Base-by-base conservation (phyloP, 2,888 invertebrate genomes). In the Oligia strigilis region DNA sequence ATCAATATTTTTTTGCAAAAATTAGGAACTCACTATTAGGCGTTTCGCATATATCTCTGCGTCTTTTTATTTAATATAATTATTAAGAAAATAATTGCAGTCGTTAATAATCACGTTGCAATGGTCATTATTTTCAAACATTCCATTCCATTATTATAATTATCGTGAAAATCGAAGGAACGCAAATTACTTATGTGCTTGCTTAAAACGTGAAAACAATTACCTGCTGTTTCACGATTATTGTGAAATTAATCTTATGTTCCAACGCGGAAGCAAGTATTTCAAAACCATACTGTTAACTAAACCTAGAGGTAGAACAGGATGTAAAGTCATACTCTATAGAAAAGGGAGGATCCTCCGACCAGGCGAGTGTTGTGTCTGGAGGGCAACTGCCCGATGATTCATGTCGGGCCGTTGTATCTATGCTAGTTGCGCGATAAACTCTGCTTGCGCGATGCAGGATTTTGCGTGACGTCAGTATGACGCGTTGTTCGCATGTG, bases 71-170 rank as follows among this genome's bases (percentile, higher is more conserved):
- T 80, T 36, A 64, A 55, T 46, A 0, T 36, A 40, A 40, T 40
- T 40, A 4, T 46, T 11, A 70, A 70, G 43, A 3, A 49, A 77
- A 77, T 78, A 60, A 40, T 64, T 60, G 52, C 52, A 71, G n/a
- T 71, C 2, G 11, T 66, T 71, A 43, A 62, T n/a, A 66, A 70
- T 72, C n/a, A 40, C 19, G 46, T 55, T 71, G 40, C 19, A 66
- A 75, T 62, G 62, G 58, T 73, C 4, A 86, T 82, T 79, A 79
- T 72, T 72, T 71, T 62, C 0, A 70, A 58, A 67, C 3, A 70
- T 43, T 69, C 19, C 23, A 46, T 9, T 72, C 19, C 17, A 40
- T 29, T 29, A 40, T 40, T 58, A 60, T 74, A 70, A 82, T 60
- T 67, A 72, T 67, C 71, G 66, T 78, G 46, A 67, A 71, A 74